These are phyloP conservation scores for Palythoa grandis DNA, from an alignment of 92 coral and sea anemone genomes.

Conservation along the genomic window DNA sequence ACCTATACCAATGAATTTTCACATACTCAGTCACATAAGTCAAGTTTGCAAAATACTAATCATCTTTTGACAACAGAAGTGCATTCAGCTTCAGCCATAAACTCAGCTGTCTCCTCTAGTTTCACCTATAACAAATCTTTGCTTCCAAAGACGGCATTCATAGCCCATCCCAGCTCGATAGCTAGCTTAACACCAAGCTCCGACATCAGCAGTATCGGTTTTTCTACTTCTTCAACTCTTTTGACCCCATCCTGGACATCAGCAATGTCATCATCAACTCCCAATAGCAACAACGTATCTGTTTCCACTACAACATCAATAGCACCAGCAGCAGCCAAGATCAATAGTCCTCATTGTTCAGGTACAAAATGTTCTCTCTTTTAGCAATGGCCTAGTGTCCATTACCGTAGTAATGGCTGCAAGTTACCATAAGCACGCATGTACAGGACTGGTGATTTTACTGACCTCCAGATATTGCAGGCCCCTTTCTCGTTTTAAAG, in stretches of 20 bases:
- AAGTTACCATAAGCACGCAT: not conserved
- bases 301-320: not conserved
- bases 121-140: not conserved
- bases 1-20: not conserved
- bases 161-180: not conserved
- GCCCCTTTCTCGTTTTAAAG: no score
- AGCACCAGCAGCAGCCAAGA: not conserved
- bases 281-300: not conserved
- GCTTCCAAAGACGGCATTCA: not conserved
- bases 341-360: slow-evolving; percentile 1
- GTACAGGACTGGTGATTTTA: no score
- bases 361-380: slow-evolving; percentile 4
- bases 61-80: not conserved
- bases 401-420: not conserved
- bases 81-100: not conserved
- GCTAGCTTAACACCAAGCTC: not conserved
- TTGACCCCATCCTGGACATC: not conserved
- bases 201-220: not conserved
- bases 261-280: not conserved
- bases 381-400: not conserved
- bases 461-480: no score
- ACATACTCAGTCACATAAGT: not conserved
- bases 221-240: not conserved
- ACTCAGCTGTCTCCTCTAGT: not conserved
- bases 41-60: not conserved